Evolutionary conservation across 2,113 vertebrate genomes (phyloP).

Genomic region (Puntigrus tetrazona): DNA sequence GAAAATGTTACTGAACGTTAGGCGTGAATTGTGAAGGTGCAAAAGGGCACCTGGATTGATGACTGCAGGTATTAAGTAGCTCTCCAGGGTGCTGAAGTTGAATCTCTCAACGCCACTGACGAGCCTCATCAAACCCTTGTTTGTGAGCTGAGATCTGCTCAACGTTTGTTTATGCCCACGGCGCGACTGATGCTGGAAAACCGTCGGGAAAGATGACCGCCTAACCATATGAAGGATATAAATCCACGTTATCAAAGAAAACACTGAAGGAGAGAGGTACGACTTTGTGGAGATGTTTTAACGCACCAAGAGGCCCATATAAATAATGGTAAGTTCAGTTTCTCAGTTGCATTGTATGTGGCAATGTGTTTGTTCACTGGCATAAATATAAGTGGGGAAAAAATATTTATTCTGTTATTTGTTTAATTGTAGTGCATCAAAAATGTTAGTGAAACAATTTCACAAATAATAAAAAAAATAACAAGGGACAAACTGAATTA

Average conservation of each 20-base stretch:
- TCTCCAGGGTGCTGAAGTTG: slow-evolving; percentile 81
- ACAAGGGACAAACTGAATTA: background rate
- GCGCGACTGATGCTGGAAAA: slow-evolving; percentile 4
- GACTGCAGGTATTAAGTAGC: slow-evolving; percentile 68
- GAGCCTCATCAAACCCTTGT: slow-evolving; percentile 33
- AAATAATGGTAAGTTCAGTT: slow-evolving; percentile 56
- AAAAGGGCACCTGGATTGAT: slow-evolving; percentile 54
- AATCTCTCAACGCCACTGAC: slow-evolving; percentile 26
- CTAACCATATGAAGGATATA: background rate
- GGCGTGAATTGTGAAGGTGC: slow-evolving; percentile 40
- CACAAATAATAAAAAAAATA: background rate
- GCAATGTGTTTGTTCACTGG: background rate
- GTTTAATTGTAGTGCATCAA: background rate
- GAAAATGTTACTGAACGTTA: slow-evolving; percentile 17
- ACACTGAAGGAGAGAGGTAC: background rate
- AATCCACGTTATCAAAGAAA: background rate
- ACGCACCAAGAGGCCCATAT: slow-evolving; percentile 44
- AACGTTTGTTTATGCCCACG: background rate
- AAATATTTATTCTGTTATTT: background rate
- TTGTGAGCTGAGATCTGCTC: slow-evolving; percentile 21
- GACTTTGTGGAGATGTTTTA: slow-evolving; percentile 40
- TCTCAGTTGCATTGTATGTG: background rate
- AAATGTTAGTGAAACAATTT: background rate
- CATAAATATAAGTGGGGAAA: background rate
- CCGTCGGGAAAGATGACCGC: background rate